Evolutionary conservation across 2,797 vertebrate species (phyloP).

Genomic region (Macrochelys suwanniensis): DNA sequence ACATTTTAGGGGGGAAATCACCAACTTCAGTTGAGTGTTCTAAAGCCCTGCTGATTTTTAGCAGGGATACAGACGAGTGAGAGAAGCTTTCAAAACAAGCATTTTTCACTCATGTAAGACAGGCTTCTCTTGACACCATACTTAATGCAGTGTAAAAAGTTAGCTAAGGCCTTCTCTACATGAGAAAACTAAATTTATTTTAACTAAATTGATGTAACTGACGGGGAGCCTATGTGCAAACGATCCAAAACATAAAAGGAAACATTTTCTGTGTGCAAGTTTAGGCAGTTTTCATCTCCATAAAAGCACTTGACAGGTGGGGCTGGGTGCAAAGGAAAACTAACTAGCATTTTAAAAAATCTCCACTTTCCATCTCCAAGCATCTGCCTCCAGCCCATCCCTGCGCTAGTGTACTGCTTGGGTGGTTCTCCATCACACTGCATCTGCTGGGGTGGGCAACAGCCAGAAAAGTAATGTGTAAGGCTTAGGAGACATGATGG

Average conservation of each 20-base stretch:
- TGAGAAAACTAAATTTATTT: neutral
- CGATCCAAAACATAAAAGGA: neutral
- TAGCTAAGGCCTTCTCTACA: neutral
- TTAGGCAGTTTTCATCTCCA: accelerated
- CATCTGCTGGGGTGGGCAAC: accelerated
- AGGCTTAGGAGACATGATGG: neutral
- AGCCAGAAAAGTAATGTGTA: neutral
- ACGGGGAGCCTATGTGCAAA: neutral
- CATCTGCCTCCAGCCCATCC: neutral
- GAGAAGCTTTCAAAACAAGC: constrained; percentile 44
- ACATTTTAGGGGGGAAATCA: constrained; percentile 43
- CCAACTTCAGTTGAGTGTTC: neutral
- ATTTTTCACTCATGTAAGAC: constrained; percentile 21
- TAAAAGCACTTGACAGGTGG: neutral
- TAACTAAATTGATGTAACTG: neutral
- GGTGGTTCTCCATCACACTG: neutral
- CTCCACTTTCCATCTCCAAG: neutral
- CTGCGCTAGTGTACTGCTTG: neutral
- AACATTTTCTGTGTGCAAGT: neutral
- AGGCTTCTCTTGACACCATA: too few relatives aligned
- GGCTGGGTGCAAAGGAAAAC: neutral
- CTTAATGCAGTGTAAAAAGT: neutral
- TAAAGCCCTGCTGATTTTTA: neutral
- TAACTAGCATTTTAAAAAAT: neutral
- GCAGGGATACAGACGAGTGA: neutral